These are phyloP conservation scores for Gambusia yucatana DNA, from an alignment of 2,797 vertebrate genomes.

Conservation along the genomic window DNA sequence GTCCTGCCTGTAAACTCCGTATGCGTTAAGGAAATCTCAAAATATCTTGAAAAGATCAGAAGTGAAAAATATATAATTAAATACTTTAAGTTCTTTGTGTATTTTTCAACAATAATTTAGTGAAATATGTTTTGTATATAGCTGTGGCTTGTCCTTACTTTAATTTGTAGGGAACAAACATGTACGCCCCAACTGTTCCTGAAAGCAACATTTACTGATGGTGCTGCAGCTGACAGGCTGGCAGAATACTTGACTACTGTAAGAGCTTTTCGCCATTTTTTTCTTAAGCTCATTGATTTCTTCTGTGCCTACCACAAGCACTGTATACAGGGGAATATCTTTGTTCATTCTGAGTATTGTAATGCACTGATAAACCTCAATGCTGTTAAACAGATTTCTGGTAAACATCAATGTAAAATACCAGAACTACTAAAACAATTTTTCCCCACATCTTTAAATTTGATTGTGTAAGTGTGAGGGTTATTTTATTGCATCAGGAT, in stretches of 20 bases:
- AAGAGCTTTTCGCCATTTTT: not conserved
- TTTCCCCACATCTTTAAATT: not conserved
- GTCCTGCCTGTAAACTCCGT: constrained; percentile 4
- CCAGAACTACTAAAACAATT: not conserved
- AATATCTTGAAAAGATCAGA: not conserved
- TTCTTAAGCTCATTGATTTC: not conserved
- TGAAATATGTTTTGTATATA: not conserved
- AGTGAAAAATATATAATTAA: not conserved
- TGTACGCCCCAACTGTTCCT: not conserved
- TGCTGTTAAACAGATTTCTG: not conserved
- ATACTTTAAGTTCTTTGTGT: too few relatives aligned
- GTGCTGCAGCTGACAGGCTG: not conserved
- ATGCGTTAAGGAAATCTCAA: not conserved
- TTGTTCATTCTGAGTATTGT: not conserved
- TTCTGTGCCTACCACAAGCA: not conserved
- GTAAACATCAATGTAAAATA: not conserved
- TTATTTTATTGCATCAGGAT: not conserved
- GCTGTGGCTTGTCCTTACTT: not conserved
- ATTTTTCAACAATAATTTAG: not conserved
- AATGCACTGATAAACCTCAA: not conserved
- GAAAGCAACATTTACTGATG: constrained; percentile 2
- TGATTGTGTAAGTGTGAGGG: not conserved
- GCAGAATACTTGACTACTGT: not conserved
- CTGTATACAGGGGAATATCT: not conserved
- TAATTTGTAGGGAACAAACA: not conserved